Percentiles rank a stretch among this genome's conserved stretches.
Conservation (phyloP, 2,113 vertebrate genomes). For the Meles meles region DNA sequence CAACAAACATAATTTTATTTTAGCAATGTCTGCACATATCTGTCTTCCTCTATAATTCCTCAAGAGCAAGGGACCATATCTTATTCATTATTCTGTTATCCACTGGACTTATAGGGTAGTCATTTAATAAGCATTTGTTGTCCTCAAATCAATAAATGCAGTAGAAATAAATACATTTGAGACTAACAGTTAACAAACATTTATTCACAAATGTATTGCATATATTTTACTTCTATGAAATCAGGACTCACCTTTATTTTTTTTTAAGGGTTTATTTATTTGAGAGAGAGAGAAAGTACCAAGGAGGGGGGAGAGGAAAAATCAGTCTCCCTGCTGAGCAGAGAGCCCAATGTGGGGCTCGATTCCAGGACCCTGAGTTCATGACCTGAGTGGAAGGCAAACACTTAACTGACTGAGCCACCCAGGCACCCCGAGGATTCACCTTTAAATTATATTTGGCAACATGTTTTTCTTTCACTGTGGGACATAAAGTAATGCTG, state of each 20-base stretch:
- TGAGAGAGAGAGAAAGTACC: not conserved
- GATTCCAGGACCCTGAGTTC: not conserved
- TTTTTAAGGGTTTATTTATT: not conserved
- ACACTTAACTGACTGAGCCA: too few relatives aligned
- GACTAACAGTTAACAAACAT: not conserved
- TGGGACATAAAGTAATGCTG: not conserved
- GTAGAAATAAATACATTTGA: not conserved
- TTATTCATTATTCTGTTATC: not conserved
- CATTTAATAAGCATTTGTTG: not conserved
- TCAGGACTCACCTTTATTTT: not conserved
- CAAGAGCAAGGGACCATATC: not conserved
- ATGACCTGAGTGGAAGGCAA: not conserved
- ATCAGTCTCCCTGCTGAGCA: not conserved
- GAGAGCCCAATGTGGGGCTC: not conserved
- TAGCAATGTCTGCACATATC: not conserved
- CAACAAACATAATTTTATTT: conserved; percentile 17
- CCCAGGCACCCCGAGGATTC: not conserved
- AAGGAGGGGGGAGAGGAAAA: not conserved
- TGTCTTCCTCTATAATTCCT: not conserved
- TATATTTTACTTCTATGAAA: not conserved
- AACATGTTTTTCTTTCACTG: not conserved
- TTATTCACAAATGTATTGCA: not conserved
- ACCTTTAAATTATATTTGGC: not conserved
- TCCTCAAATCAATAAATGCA: not conserved
- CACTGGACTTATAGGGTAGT: not conserved